These are phyloP conservation scores for Forbesichthys papilliferus DNA, from an alignment of 2,113 vertebrate genomes.

Conservation along the genomic window DNA sequence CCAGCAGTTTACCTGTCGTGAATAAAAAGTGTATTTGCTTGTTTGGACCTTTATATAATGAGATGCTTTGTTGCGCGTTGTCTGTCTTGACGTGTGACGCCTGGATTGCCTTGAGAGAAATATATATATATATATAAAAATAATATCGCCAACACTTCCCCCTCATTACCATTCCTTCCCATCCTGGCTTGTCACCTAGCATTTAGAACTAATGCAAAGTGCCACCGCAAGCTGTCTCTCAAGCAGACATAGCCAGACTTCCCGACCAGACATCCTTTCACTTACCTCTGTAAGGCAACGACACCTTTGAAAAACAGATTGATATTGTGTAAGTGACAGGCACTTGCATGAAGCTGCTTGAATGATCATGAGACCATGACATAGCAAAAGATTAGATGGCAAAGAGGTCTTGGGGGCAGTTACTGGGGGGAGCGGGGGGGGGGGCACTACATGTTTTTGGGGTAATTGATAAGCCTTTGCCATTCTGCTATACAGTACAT, in stretches of 20 bases:
- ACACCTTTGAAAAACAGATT: slow-evolving; percentile 23
- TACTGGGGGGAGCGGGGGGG: neutral
- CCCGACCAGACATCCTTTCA: slow-evolving; percentile 3
- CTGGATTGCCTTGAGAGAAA: slow-evolving; percentile 34
- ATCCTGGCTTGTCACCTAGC: slow-evolving; percentile 38
- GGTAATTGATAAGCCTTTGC: slow-evolving; percentile 24
- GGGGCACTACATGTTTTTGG: slow-evolving; percentile 12
- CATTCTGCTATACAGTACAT: neutral
- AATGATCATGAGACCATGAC: slow-evolving; percentile 30
- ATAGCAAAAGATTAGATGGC: neutral
- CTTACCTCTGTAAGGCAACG: slow-evolving; percentile 24
- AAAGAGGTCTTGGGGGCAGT: neutral
- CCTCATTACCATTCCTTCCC: slow-evolving; percentile 36
- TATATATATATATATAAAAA: slow-evolving; percentile 23
- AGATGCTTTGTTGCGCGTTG: slow-evolving; percentile 21
- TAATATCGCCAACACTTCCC: neutral
- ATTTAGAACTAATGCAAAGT: slow-evolving; percentile 46
- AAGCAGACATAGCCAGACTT: slow-evolving; percentile 32
- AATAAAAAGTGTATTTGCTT: slow-evolving; percentile 33
- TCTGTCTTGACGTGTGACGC: slow-evolving; percentile 33
- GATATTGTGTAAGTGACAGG: slow-evolving; percentile 23
- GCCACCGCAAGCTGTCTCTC: slow-evolving; percentile 42
- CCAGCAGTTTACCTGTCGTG: slow-evolving; percentile 20
- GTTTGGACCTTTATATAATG: slow-evolving; percentile 39
- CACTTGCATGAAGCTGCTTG: slow-evolving; percentile 26